Conservation (phyloP, 2,888 invertebrate genomes). For the Andrena praecox region DNA sequence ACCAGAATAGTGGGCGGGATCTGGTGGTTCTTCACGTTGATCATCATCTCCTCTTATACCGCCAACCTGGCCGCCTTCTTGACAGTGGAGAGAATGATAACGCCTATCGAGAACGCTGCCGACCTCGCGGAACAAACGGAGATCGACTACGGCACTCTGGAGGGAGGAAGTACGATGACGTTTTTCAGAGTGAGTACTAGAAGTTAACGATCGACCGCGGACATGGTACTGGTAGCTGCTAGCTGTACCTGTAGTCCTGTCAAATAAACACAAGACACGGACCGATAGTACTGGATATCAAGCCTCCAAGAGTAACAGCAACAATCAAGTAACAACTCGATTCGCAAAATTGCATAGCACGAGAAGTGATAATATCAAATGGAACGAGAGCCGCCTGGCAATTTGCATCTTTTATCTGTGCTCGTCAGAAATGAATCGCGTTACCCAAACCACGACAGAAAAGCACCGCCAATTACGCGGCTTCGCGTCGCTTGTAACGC, state of each 20-base stretch:
- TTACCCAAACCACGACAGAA: not conserved
- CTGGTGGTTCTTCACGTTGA: slow-evolving; percentile 99
- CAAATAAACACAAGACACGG: no score
- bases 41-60: slow-evolving; percentile 99
- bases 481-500: not conserved
- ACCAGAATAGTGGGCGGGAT: slow-evolving; percentile 98
- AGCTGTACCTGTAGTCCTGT: no score
- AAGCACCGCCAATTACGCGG: not conserved
- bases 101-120: slow-evolving; percentile 97
- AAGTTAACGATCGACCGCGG: not conserved
- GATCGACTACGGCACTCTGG: slow-evolving; percentile 97
- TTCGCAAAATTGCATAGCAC: no score
- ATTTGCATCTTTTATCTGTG: no score
- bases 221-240: no score
- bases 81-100: slow-evolving; percentile 98
- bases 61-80: slow-evolving; percentile 99
- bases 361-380: no score
- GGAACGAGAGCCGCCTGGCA: no score
- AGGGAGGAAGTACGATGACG: slow-evolving; percentile 98
- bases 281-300: no score
- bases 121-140: slow-evolving; percentile 97
- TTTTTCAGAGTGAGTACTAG: slow-evolving; percentile 93
- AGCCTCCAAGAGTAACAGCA: no score
- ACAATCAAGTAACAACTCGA: no score
- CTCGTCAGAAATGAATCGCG: not conserved